Conservation (phyloP, 2,888 invertebrate species). For the Polyommatus iphigenia region DNA sequence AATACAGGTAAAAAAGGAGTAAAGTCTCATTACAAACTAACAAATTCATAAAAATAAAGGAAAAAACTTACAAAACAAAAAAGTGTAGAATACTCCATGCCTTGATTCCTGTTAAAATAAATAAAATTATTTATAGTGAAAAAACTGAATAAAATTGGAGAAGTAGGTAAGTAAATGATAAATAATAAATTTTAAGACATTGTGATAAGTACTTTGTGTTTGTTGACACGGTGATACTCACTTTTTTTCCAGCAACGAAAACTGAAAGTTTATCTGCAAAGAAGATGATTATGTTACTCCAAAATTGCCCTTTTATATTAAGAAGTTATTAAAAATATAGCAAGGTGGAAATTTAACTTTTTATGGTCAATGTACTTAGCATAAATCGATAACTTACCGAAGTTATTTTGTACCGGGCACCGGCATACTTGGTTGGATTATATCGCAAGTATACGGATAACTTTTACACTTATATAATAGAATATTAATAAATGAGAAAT, state of each 20-base stretch:
- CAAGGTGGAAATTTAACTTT: too few species aligned
- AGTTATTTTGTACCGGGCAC: neutral
- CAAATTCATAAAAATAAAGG: slow-evolving; percentile 27
- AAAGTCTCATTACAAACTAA: neutral
- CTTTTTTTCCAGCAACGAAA: neutral
- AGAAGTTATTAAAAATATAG: neutral
- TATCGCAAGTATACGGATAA: neutral
- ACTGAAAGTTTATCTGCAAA: neutral
- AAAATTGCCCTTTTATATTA: neutral
- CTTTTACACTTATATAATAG: neutral
- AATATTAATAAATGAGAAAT: neutral
- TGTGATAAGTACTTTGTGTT: too few species aligned
- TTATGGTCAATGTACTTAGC: neutral
- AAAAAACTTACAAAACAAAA: slow-evolving; percentile 38
- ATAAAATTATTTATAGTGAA: slow-evolving; percentile 14
- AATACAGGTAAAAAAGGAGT: neutral
- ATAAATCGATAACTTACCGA: neutral
- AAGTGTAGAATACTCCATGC: slow-evolving; percentile 29
- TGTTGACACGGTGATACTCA: neutral
- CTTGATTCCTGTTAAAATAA: slow-evolving; percentile 33
- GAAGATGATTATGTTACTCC: neutral
- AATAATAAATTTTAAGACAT: neutral
- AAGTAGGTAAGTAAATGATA: neutral
- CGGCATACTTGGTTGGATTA: neutral
- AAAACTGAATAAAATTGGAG: neutral